A percentile compares a stretch with the other conserved stretches of the same genome.
Evolutionary conservation across 2,797 vertebrate species (phyloP).

Genomic region (Neosilurus mollespiculum): DNA sequence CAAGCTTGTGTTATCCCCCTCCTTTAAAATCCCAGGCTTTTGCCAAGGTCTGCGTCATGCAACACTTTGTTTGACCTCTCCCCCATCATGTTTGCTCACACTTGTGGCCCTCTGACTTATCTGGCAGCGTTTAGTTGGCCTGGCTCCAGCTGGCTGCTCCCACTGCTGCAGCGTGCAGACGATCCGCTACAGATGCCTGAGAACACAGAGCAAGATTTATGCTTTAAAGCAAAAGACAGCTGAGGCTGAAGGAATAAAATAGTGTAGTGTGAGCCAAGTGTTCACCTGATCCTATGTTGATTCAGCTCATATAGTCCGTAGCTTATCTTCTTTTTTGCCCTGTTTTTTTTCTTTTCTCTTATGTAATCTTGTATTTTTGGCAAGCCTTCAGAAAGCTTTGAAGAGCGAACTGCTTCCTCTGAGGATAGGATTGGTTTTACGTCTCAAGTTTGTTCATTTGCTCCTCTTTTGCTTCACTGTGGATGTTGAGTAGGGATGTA

Average conservation of each 20-base stretch:
- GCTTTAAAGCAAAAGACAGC: slow-evolving; percentile 38
- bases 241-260: slow-evolving; percentile 35
- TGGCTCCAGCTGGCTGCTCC: slow-evolving; percentile 62
- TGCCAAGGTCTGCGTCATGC: slow-evolving; percentile 61
- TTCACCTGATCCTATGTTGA: slow-evolving; percentile 47
- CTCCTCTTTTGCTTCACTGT: neutral
- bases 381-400: neutral
- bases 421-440: neutral
- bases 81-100: slow-evolving; percentile 54
- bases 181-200: slow-evolving; percentile 53
- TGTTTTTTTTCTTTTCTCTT: neutral
- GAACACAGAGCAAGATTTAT: slow-evolving; percentile 41
- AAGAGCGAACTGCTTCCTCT: neutral
- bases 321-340: neutral
- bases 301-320: slow-evolving; percentile 6
- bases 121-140: slow-evolving; percentile 62
- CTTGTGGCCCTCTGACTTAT: slow-evolving; percentile 61
- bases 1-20: slow-evolving; percentile 45
- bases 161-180: slow-evolving; percentile 35
- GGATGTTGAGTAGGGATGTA: neutral
- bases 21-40: slow-evolving; percentile 44
- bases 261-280: slow-evolving; percentile 34
- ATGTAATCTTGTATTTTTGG: slow-evolving; percentile 14
- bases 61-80: slow-evolving; percentile 66
- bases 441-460: neutral